phyloP scores from a whole-genome alignment of 1,140 invertebrate species.

The Triops longicaudatus region DNA sequence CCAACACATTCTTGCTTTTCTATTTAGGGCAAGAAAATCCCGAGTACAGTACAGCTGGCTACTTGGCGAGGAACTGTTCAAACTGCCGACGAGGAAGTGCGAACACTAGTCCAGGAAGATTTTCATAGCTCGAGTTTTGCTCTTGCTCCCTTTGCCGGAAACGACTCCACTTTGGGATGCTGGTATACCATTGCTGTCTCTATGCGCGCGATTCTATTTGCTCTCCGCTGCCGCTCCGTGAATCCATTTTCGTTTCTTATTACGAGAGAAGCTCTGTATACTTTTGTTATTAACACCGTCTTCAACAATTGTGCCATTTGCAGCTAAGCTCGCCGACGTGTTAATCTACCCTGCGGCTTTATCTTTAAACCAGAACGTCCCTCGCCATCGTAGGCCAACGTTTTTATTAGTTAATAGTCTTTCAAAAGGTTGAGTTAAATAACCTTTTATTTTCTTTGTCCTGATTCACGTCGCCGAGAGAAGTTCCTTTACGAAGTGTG shows the following conservation, averaged over 20 bases:
- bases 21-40: background rate
- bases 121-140: background rate
- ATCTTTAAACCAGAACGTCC: background rate
- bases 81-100: background rate
- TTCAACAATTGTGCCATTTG: background rate
- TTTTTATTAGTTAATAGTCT: too few species aligned
- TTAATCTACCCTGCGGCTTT: background rate
- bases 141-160: background rate
- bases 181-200: background rate
- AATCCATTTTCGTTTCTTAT: background rate
- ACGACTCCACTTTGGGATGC: background rate
- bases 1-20: too few species aligned
- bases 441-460: too few species aligned
- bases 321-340: background rate
- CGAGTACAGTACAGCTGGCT: background rate
- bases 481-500: too few species aligned
- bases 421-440: too few species aligned
- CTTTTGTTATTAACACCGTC: too few species aligned
- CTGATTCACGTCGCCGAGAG: too few species aligned
- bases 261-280: too few species aligned
- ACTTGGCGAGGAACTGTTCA: background rate
- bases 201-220: slow-evolving; percentile 11
- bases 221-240: background rate
- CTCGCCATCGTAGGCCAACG: too few species aligned
- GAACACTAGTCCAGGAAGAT: background rate